phyloP scores from a whole-genome alignment of 2,888 invertebrate species.

The Dyspetes luteomarginatus region DNA sequence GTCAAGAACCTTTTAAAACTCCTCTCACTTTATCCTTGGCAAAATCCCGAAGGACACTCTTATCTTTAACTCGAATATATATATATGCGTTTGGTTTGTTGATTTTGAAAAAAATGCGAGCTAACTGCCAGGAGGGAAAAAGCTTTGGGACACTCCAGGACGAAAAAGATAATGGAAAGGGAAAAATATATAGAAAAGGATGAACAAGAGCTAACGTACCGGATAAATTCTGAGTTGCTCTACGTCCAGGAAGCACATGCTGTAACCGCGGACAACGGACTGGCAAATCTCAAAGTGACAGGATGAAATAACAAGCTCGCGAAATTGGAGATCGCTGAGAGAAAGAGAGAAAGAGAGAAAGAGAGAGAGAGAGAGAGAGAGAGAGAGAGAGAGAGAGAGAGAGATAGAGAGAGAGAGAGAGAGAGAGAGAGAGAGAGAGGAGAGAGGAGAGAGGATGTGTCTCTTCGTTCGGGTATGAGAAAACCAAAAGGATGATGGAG shows the following conservation, averaged over 20 bases:
- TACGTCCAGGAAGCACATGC: constrained; percentile 14
- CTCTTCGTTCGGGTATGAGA: constrained; percentile 12
- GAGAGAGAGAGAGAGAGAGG: constrained; percentile 25
- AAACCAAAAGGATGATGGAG: constrained; percentile 44
- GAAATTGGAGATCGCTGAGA: constrained; percentile 30
- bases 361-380: constrained; percentile 14
- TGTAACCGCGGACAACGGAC: constrained; percentile 45
- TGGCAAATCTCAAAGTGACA: constrained; percentile 31
- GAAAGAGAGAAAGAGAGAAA: constrained; percentile 17
- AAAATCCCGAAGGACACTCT: constrained; percentile 77
- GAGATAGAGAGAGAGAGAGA: constrained; percentile 14
- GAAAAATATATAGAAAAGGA: constrained; percentile 45
- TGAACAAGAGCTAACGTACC: constrained; percentile 62
- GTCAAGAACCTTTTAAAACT: constrained; percentile 76
- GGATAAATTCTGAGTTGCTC: constrained; percentile 59
- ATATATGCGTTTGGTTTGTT: constrained; percentile 76
- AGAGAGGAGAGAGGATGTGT: no score
- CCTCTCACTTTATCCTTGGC: constrained; percentile 76
- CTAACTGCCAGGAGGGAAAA: constrained; percentile 58
- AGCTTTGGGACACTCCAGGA: constrained; percentile 51
- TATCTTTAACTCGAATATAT: constrained; percentile 72
- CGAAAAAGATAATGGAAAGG: constrained; percentile 65
- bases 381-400: constrained; percentile 36
- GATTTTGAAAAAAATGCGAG: constrained; percentile 75
- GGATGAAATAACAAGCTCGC: constrained; percentile 67